Evolutionary conservation across 2,113 vertebrate species (phyloP).

Genomic region (Caloenas nicobarica): DNA sequence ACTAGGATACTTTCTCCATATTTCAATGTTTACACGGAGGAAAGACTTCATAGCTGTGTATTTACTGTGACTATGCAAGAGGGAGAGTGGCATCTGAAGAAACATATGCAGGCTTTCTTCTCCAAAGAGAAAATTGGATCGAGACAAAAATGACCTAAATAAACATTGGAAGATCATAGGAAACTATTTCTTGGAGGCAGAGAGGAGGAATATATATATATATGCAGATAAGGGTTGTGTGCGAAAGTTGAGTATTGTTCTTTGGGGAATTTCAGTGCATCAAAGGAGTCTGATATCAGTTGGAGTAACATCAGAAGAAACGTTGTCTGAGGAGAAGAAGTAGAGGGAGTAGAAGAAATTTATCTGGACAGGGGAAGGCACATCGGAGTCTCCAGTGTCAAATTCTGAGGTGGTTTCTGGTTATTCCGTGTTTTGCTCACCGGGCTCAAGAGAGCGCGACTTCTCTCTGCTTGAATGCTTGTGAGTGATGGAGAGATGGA

Average conservation of each 20-base stretch:
- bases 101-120: neutral
- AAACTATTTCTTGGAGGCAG: slow-evolving; percentile 18
- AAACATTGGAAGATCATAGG: slow-evolving; percentile 23
- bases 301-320: slow-evolving; percentile 36
- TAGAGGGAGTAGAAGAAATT: neutral
- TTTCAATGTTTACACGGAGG: neutral
- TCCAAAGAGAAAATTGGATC: slow-evolving; percentile 5
- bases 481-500: neutral
- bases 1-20: neutral
- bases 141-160: slow-evolving; percentile 49
- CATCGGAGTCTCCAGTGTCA: neutral
- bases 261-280: slow-evolving; percentile 3
- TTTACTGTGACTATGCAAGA: neutral
- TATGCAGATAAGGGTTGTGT: slow-evolving; percentile 5
- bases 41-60: neutral
- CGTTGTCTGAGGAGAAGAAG: neutral
- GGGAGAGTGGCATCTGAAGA: slow-evolving; percentile 13
- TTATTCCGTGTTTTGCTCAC: neutral
- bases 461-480: neutral
- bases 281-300: slow-evolving; percentile 24
- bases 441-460: neutral
- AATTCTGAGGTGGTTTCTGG: neutral
- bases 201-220: slow-evolving; percentile 22
- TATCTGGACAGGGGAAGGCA: neutral
- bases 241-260: slow-evolving; percentile 1